Conservation (phyloP, 1,140 invertebrate species). For the Ostrea edulis region DNA sequence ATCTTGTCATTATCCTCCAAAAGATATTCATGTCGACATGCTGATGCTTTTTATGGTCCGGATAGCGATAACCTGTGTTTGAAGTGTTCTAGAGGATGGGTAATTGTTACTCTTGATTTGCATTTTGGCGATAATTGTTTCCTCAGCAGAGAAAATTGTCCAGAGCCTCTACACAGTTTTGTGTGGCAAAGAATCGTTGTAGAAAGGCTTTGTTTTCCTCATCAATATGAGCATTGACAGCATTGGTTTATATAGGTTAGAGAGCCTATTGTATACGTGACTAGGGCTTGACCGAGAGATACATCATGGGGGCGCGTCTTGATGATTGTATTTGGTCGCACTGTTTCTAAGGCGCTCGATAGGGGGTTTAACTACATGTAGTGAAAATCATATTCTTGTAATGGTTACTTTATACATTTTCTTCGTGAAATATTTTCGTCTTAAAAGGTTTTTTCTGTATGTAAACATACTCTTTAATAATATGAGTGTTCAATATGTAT, state of each 20-base stretch:
- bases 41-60: slow-evolving; percentile 14
- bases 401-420: too few relatives aligned
- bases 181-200: background rate
- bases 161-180: background rate
- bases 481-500: too few relatives aligned
- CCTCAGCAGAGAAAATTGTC: background rate
- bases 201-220: slow-evolving; percentile 26
- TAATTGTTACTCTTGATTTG: slow-evolving; percentile 37
- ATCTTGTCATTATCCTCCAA: slow-evolving; percentile 19
- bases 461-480: too few relatives aligned
- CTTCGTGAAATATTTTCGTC: too few relatives aligned
- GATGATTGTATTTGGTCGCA: background rate
- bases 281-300: background rate
- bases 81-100: background rate
- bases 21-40: slow-evolving; percentile 29
- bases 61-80: background rate
- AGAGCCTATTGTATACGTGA: slow-evolving; percentile 29
- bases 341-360: background rate
- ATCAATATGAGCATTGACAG: background rate
- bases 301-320: background rate
- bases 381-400: too few relatives aligned
- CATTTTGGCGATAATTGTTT: slow-evolving; percentile 39
- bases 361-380: background rate
- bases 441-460: too few relatives aligned
- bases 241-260: background rate